Evolutionary conservation across 2,888 invertebrate genomes (phyloP).

Genomic region (Linyphia triangularis): DNA sequence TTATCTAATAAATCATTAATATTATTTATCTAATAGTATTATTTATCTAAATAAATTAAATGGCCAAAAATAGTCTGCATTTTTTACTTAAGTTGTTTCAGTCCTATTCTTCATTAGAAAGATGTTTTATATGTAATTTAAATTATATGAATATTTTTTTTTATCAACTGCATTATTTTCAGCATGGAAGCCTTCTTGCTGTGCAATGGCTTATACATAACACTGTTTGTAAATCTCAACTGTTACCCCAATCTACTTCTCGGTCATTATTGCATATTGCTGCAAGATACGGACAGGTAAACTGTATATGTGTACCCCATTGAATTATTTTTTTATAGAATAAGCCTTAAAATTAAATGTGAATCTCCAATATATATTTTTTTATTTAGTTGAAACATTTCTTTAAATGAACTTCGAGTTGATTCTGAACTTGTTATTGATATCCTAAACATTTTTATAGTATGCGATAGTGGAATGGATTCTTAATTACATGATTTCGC

Average conservation of each 20-base stretch:
- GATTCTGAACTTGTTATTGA: not conserved
- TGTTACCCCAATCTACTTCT: conserved; percentile 78
- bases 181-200: conserved; percentile 79
- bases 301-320: too few species aligned
- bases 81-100: too few species aligned
- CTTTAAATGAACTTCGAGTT: not conserved
- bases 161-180: conserved; percentile 31
- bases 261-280: conserved; percentile 79
- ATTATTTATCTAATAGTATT: too few species aligned
- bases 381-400: not conserved
- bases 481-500: conserved; percentile 64
- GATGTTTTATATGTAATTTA: too few species aligned
- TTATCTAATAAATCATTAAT: too few species aligned
- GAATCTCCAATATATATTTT: not conserved
- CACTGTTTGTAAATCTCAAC: conserved; percentile 78
- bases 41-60: too few species aligned
- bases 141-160: not conserved
- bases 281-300: conserved; percentile 79
- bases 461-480: conserved; percentile 68
- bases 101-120: too few species aligned
- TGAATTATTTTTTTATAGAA: too few species aligned
- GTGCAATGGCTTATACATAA: conserved; percentile 80
- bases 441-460: conserved; percentile 20
- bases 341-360: not conserved
- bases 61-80: too few species aligned